These are phyloP conservation scores for Galerucella calmariensis DNA, from an alignment of 2,888 invertebrate genomes.

Conservation along the genomic window DNA sequence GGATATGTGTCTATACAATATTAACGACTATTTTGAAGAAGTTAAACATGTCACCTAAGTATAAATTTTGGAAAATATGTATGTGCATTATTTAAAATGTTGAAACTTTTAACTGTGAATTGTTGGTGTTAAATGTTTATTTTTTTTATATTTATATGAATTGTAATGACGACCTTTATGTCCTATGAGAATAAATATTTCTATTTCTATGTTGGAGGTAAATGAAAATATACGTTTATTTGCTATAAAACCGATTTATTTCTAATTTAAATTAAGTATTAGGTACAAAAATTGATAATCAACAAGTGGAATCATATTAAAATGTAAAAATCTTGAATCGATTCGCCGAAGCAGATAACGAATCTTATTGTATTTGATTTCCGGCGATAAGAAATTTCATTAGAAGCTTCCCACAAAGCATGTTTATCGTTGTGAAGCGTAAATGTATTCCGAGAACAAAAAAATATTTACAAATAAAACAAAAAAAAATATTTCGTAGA, in stretches of 20 bases:
- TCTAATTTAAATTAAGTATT: constrained; percentile 20
- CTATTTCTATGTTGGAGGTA: no score
- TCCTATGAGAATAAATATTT: no score
- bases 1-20: no score
- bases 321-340: constrained; percentile 21
- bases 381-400: not conserved
- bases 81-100: no score
- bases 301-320: constrained; percentile 13
- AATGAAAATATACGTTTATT: constrained; percentile 2
- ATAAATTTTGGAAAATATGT: no score
- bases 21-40: no score
- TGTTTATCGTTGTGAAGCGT: constrained; percentile 30
- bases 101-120: no score
- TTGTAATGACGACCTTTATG: no score
- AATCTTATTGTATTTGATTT: not conserved
- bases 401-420: constrained; percentile 31
- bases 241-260: constrained; percentile 24
- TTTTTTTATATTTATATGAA: no score
- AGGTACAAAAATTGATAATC: constrained; percentile 29
- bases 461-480: not conserved
- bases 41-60: no score
- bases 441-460: constrained; percentile 19
- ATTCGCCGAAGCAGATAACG: not conserved
- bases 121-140: no score
- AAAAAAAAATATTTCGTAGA: no score